Evolutionary conservation across 2,888 invertebrate species (phyloP), one percentile per base, ranked within the genome.

Genomic region (Lepidonotus clava): DNA sequence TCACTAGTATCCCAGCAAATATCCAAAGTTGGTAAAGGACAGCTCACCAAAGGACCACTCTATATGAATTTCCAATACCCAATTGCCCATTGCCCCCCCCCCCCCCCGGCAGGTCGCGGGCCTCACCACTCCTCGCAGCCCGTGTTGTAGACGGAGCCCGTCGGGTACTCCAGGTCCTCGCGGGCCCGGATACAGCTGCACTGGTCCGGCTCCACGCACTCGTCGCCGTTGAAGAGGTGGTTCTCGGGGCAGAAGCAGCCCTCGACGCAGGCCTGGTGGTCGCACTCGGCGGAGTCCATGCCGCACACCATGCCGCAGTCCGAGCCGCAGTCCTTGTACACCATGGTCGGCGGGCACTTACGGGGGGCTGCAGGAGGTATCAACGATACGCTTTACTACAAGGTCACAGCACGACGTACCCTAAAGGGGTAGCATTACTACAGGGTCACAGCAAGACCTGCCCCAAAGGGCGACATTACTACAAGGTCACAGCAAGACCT

Each of bases 101-200:
- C n/a, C n/a, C n/a, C n/a, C n/a, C n/a, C n/a, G n/a, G n/a, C n/a
- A n/a, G n/a, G n/a, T n/a, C n/a, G n/a, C n/a, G n/a, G n/a, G 46
- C 28, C 84, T 84, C 41, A 89, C 89, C 89, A 90, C 46, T 86
- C 51, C 56, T 88, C 89, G 66, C 90, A 90, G 5, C 67, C 66
- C 11, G 71, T 56, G n/a, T 34, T 83, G 53, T 88, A 84, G 21
- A 38, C 34, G 5, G 87, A 46, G 0, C 90, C 90, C 21, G 87
- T 87, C 18, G 89, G 86, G 77, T 90, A 90, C 11, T 86, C 53
- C 0, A 46, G 77, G 18, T 51, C 53, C 32, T 86, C 87, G 6
- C 85, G 84, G n/a, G 76, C 40, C 32, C 87, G 51, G 4, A 38
- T 86, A 66, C 90, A 90, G 67, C 89, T 88, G 53, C 90, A 90